Evolutionary conservation across 1,140 invertebrate species (phyloP).

Genomic region (Lucilia cuprina): DNA sequence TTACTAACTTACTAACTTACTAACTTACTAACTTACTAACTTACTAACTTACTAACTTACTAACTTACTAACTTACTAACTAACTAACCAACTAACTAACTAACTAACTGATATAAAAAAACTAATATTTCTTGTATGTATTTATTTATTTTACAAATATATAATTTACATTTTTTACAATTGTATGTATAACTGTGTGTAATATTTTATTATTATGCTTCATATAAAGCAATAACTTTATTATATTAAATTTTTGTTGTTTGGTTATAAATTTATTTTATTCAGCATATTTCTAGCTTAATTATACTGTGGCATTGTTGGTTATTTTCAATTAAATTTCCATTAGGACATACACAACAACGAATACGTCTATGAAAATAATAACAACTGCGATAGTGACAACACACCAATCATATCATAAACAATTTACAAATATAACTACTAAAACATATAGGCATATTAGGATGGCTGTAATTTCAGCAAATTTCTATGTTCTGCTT

Average conservation of each 20-base stretch:
- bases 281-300: constrained; percentile 35
- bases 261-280: constrained; percentile 4
- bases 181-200: background rate
- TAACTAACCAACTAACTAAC: too few species aligned
- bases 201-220: constrained; percentile 9
- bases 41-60: too few species aligned
- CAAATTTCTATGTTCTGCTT: too few species aligned
- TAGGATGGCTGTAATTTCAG: too few species aligned
- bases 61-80: too few species aligned
- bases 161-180: background rate
- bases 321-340: constrained; percentile 37
- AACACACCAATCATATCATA: background rate
- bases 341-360: constrained; percentile 28
- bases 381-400: background rate
- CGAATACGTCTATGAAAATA: background rate
- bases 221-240: background rate
- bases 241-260: constrained; percentile 13
- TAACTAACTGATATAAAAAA: too few species aligned
- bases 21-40: too few species aligned
- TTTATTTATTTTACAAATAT: too few species aligned
- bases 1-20: too few species aligned
- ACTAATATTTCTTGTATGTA: background rate
- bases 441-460: background rate
- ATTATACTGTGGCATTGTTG: constrained; percentile 34
- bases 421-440: background rate